Percentiles rank a stretch among this genome's conserved stretches.
Evolutionary conservation across 2,113 vertebrate species (phyloP).

Genomic region (Bambusicola thoracicus): DNA sequence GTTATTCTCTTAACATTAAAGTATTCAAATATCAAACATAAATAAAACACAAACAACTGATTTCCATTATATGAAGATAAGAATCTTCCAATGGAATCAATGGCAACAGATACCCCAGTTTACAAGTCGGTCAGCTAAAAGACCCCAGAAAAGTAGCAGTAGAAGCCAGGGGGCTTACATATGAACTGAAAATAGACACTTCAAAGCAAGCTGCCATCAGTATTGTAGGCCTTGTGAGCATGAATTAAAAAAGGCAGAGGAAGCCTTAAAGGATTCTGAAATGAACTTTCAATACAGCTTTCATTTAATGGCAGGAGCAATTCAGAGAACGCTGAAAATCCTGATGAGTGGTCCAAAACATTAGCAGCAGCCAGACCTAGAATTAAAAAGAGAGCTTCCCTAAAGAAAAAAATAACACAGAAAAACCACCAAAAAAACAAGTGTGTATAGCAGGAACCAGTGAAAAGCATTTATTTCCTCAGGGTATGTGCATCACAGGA

Average conservation of each 20-base stretch:
- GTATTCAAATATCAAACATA: not conserved
- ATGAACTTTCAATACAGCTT: not conserved
- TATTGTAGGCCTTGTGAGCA: not conserved
- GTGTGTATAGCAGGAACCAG: not conserved
- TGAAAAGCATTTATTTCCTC: constrained; percentile 39
- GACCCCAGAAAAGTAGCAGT: not conserved
- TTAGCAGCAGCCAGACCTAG: not conserved
- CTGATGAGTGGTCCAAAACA: not conserved
- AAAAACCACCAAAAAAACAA: not conserved
- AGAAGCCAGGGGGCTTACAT: not conserved
- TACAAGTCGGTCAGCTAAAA: not conserved
- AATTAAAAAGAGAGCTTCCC: constrained; percentile 14
- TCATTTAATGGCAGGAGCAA: not conserved
- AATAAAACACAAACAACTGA: not conserved
- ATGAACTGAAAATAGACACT: not conserved
- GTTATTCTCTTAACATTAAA: not conserved
- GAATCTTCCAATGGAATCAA: not conserved
- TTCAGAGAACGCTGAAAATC: not conserved
- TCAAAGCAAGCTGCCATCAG: not conserved
- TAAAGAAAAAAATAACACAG: not conserved
- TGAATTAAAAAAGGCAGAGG: not conserved
- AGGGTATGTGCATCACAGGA: not conserved
- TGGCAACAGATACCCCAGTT: not conserved
- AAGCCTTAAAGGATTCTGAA: not conserved
- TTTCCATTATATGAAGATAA: not conserved